A percentile compares a stretch with the other conserved stretches of the same genome.
These are phyloP conservation scores for Catagonus wagneri DNA, from an alignment of 2,113 vertebrate species.

Conservation along the genomic window DNA sequence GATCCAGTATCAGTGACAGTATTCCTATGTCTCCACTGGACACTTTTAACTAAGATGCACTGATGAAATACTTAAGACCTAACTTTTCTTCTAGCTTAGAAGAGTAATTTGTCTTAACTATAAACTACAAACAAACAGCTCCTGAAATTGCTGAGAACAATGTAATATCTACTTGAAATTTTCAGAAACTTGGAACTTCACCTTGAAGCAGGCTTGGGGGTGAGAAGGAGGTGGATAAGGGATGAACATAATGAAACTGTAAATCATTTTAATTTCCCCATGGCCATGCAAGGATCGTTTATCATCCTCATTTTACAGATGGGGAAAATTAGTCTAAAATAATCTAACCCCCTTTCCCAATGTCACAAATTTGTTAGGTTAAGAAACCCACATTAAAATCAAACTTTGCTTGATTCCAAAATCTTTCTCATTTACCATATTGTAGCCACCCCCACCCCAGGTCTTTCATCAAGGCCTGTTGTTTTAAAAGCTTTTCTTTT, in stretches of 20 bases:
- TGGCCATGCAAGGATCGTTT: background rate
- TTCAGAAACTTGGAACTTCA: background rate
- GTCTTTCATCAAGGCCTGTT: background rate
- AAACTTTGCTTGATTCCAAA: background rate
- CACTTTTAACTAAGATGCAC: background rate
- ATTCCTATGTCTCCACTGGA: background rate
- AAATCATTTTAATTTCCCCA: background rate
- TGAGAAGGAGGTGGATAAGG: background rate
- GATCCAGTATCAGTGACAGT: background rate
- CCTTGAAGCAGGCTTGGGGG: background rate
- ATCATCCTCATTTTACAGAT: background rate
- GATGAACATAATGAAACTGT: background rate
- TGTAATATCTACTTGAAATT: background rate
- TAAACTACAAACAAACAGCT: background rate
- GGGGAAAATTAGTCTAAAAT: background rate
- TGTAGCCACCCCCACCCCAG: background rate
- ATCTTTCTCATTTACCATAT: background rate
- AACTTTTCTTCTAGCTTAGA: background rate
- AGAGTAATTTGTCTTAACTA: background rate
- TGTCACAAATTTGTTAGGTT: background rate
- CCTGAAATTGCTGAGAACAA: background rate
- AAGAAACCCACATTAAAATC: background rate
- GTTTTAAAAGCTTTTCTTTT: background rate
- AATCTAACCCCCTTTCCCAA: background rate
- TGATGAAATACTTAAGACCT: background rate